Evolutionary conservation across 2,888 invertebrate species (phyloP), one percentile per base, ranked within the genome.

Genomic region (Eurytoma californica): DNA sequence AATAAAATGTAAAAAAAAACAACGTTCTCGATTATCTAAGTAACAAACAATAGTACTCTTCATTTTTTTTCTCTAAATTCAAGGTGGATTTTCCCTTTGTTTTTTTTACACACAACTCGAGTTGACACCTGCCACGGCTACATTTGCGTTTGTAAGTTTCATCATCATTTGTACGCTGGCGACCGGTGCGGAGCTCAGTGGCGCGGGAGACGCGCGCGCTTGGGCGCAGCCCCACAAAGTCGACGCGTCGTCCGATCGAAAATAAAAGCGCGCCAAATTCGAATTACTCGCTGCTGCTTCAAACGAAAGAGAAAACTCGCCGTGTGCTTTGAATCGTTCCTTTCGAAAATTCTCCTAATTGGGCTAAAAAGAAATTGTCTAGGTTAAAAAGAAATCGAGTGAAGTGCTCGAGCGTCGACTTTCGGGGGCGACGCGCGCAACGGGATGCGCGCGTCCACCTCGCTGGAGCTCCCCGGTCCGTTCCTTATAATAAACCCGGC

Each of bases 1-100:
- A 90, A 90, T 90, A 90, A 90, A 90, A 90, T 90, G 88, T 89
- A 85, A 89, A 89, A 89, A 39, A 89, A 90, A 89, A 89, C 88
- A 90, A 89, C 87, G 86, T 89, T 88, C 87, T 89, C 86, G 87
- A 89, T 88, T 88, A 90, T 88, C 89, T 90, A 90, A 88, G 88
- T 89, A 90, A 89, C 90, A 90, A 90, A 90, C 90, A 88, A 90
- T 90, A 90, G 88, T 88, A 86, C 85, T 87, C 85, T 87, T 87
- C 82, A 81, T 83, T 73, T 82, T 82, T 74, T 80, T 82, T 80
- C 81, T 80, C 80, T 80, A 80, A 82, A 65, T 73, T 81, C 80
- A 80, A 78, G 81, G 72, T 77, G 72, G 65, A 72, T 76, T 70
- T 82, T 66, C 77, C 70, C 72, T 75, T 60, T 73, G 24, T 39